Conservation (phyloP, 2,797 vertebrate species). For the Psittacula derbiana region DNA sequence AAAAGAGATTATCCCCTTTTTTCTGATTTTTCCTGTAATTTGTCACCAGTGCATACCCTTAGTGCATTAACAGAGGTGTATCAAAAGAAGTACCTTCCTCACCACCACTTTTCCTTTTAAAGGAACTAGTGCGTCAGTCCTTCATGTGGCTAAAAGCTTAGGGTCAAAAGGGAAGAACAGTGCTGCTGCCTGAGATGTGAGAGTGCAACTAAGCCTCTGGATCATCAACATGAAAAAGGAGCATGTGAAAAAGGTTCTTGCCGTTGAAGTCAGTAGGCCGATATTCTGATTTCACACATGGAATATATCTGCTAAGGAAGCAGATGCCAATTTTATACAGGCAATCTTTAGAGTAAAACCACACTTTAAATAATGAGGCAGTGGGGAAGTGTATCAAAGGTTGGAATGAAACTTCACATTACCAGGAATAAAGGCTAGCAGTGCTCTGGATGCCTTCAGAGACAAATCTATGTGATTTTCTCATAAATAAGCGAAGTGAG, state of each 20-base stretch:
- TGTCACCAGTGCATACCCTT: neutral
- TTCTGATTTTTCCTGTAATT: neutral
- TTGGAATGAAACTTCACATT: neutral
- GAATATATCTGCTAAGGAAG: slow-evolving; percentile 46
- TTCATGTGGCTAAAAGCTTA: neutral
- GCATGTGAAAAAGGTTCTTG: neutral
- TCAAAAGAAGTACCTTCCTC: neutral
- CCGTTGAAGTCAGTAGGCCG: neutral
- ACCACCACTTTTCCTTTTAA: neutral
- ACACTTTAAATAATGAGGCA: slow-evolving; percentile 48
- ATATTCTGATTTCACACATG: slow-evolving; percentile 48
- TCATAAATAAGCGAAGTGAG: neutral
- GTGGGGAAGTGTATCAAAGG: slow-evolving; percentile 15
- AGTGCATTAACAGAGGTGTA: neutral
- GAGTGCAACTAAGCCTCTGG: neutral
- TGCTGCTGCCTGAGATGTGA: neutral
- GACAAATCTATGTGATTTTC: neutral
- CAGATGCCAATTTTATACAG: slow-evolving; percentile 48
- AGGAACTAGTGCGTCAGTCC: neutral
- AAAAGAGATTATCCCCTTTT: neutral
- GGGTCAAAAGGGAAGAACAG: neutral
- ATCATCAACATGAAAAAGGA: neutral
- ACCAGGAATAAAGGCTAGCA: slow-evolving; percentile 5
- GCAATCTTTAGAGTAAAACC: slow-evolving; percentile 39
- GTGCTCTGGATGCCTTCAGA: slow-evolving; percentile 36